Percentiles rank a stretch among this genome's conserved stretches.
These are phyloP conservation scores for Myiozetetes cayanensis DNA, from an alignment of 2,113 vertebrate genomes.

Conservation along the genomic window DNA sequence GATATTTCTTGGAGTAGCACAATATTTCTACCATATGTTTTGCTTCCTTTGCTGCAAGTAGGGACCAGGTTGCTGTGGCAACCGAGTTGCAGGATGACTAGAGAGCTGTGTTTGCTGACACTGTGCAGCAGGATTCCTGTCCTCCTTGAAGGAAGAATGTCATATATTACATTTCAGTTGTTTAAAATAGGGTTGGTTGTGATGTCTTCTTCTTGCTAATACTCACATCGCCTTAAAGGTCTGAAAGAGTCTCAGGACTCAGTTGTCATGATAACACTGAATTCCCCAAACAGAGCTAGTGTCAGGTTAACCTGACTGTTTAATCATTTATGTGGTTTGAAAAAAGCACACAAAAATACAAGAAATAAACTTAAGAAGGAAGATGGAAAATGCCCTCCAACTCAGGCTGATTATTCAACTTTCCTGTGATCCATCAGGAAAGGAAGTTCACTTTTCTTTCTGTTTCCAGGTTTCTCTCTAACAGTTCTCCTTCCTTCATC, in stretches of 20 bases:
- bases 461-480: background rate
- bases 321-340: rapidly evolving
- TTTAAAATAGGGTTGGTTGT: background rate
- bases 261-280: background rate
- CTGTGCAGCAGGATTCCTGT: background rate
- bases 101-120: slow-evolving; percentile 18
- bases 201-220: background rate
- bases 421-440: background rate
- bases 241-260: background rate
- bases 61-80: slow-evolving; percentile 48
- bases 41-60: slow-evolving; percentile 30
- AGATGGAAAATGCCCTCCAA: background rate
- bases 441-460: background rate
- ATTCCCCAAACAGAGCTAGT: background rate
- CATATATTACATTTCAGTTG: background rate
- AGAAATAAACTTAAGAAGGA: background rate
- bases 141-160: background rate
- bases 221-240: background rate
- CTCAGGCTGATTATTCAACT: background rate
- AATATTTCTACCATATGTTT: slow-evolving; percentile 39
- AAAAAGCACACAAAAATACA: background rate
- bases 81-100: slow-evolving; percentile 3
- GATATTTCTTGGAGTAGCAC: slow-evolving; percentile 9
- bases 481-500: background rate
- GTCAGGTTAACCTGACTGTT: background rate